A percentile compares a stretch with the other conserved stretches of the same genome.
Evolutionary conservation across 1,140 invertebrate species (phyloP).

Genomic region (Diorhabda sublineata): DNA sequence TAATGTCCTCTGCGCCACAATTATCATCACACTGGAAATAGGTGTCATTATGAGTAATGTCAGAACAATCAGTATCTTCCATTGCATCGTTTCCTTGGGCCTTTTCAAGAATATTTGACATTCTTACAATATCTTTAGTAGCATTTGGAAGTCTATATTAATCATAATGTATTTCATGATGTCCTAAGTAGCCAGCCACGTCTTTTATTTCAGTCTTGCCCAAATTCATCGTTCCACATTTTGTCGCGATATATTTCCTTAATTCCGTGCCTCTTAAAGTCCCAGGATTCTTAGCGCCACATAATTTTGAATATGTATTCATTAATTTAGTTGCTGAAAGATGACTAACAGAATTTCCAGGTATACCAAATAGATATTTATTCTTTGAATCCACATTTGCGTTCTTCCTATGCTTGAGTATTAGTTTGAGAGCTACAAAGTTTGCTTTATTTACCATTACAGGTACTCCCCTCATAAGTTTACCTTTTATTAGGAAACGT

Average conservation of each 20-base stretch:
- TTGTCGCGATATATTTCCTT: slow-evolving; percentile 5
- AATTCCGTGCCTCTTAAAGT: not conserved
- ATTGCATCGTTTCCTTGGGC: not conserved
- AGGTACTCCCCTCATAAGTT: slow-evolving; percentile 10
- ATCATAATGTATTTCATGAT: slow-evolving; percentile 4
- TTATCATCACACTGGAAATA: no score
- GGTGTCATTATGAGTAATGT: no score
- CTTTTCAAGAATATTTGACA: not conserved
- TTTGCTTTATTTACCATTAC: slow-evolving; percentile 5
- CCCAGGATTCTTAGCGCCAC: not conserved
- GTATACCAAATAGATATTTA: slow-evolving; percentile 9
- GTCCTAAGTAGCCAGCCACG: not conserved
- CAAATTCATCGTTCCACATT: not conserved
- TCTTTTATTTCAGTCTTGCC: slow-evolving; percentile 1
- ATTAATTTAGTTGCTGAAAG: not conserved
- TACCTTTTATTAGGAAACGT: slow-evolving; percentile 6
- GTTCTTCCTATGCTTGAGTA: not conserved
- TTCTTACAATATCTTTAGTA: slow-evolving; percentile 4
- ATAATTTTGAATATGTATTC: not conserved
- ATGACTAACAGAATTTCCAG: not conserved
- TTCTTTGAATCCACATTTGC: slow-evolving; percentile 10
- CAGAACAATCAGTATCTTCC: no score
- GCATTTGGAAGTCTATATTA: not conserved
- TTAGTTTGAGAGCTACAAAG: not conserved
- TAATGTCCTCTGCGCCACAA: no score